Evolutionary conservation across 2,113 vertebrate genomes (phyloP).

Genomic region (Burhinus oedicnemus): DNA sequence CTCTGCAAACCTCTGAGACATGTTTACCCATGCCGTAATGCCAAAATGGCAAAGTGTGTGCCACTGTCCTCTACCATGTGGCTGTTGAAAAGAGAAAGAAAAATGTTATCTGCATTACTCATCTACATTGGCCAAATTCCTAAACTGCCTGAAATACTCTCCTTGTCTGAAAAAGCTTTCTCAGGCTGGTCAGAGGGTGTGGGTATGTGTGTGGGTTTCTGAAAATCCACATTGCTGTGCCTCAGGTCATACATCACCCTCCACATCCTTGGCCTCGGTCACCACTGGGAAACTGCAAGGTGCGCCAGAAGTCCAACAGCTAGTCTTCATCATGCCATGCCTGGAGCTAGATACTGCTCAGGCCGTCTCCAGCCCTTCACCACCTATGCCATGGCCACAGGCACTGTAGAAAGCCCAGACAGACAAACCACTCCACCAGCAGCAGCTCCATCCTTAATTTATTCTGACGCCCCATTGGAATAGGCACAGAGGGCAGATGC

Average conservation of each 20-base stretch:
- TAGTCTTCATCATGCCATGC: background rate
- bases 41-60: background rate
- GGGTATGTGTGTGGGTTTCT: background rate
- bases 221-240: background rate
- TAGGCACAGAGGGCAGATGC: background rate
- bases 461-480: background rate
- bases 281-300: background rate
- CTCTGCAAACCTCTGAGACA: background rate
- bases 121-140: background rate
- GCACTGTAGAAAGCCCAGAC: background rate
- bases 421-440: background rate
- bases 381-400: background rate
- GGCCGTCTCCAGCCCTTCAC: background rate
- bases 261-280: background rate
- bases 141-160: background rate
- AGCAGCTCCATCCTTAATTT: background rate
- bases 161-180: background rate
- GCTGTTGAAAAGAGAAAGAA: background rate
- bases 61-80: fast-evolving
- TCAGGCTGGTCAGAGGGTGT: background rate
- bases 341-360: background rate
- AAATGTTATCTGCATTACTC: background rate
- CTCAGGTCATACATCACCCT: background rate
- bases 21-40: background rate
- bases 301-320: background rate